Evolutionary conservation across 2,797 vertebrate species (phyloP).

Genomic region (Artibeus jamaicensis): DNA sequence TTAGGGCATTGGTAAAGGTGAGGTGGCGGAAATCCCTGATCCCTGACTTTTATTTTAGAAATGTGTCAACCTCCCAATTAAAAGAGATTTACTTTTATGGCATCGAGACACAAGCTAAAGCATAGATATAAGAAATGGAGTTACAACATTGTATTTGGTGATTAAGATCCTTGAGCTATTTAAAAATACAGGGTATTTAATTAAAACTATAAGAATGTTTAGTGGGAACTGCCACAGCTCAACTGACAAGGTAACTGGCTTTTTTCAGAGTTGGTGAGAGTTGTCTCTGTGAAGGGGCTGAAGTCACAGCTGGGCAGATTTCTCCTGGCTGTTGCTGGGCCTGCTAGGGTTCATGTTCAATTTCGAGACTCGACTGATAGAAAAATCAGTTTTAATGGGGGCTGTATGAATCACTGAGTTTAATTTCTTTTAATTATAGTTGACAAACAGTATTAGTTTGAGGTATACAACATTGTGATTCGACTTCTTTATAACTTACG

Average conservation of each 20-base stretch:
- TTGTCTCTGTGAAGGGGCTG: not conserved
- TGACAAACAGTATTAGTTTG: not conserved
- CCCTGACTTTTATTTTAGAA: not conserved
- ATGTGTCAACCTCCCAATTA: not conserved
- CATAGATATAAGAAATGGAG: not conserved
- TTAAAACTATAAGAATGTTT: not conserved
- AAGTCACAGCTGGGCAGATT: not conserved
- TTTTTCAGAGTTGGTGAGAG: not conserved
- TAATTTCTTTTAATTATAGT: not conserved
- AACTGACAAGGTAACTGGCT: not conserved
- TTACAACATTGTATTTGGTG: not conserved
- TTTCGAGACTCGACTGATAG: not conserved
- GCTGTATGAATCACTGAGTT: not conserved
- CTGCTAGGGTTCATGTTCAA: not conserved
- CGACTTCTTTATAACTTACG: not conserved
- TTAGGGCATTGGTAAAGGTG: not conserved
- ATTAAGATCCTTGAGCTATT: not conserved
- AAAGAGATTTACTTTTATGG: conserved; percentile 7
- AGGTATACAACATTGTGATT: not conserved
- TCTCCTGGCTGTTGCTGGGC: not conserved
- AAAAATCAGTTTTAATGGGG: not conserved
- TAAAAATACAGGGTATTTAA: not conserved
- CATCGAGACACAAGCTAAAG: not conserved
- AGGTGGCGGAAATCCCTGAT: not conserved
- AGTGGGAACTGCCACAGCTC: not conserved